phyloP scores from a whole-genome alignment of 2,797 vertebrate species.

The Brachymystax lenok region DNA sequence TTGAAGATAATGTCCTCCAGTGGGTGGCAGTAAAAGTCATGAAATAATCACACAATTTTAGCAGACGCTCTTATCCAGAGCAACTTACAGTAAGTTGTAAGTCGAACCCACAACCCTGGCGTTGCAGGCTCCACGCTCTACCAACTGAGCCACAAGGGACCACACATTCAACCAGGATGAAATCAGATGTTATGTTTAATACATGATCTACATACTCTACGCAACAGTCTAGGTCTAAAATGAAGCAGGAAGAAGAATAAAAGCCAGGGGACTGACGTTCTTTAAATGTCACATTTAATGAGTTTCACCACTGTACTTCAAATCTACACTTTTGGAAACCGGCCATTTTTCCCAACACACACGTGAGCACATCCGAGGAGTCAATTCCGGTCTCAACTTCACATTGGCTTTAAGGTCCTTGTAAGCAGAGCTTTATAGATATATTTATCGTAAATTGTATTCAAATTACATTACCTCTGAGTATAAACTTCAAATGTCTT shows the following conservation, averaged over 20 bases:
- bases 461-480: slow-evolving; percentile 77
- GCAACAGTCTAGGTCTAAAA: background rate
- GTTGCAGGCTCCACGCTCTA: too few relatives aligned
- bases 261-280: slow-evolving; percentile 32
- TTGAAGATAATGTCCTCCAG: background rate
- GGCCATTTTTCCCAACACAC: slow-evolving; percentile 80
- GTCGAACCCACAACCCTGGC: too few relatives aligned
- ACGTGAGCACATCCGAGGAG: slow-evolving; percentile 80
- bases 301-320: slow-evolving; percentile 89
- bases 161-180: background rate
- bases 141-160: too few relatives aligned
- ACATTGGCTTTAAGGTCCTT: slow-evolving; percentile 49
- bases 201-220: background rate
- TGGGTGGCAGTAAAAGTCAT: background rate
- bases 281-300: slow-evolving; percentile 95
- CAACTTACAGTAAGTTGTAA: too few relatives aligned
- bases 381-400: slow-evolving; percentile 54
- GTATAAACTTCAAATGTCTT: slow-evolving; percentile 77
- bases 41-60: background rate
- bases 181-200: background rate
- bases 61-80: too few relatives aligned
- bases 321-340: slow-evolving; percentile 87
- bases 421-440: slow-evolving; percentile 59
- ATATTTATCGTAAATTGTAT: slow-evolving; percentile 66
- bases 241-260: background rate